Conservation (phyloP, 2,113 vertebrate species). For the Addax nasomaculatus region DNA sequence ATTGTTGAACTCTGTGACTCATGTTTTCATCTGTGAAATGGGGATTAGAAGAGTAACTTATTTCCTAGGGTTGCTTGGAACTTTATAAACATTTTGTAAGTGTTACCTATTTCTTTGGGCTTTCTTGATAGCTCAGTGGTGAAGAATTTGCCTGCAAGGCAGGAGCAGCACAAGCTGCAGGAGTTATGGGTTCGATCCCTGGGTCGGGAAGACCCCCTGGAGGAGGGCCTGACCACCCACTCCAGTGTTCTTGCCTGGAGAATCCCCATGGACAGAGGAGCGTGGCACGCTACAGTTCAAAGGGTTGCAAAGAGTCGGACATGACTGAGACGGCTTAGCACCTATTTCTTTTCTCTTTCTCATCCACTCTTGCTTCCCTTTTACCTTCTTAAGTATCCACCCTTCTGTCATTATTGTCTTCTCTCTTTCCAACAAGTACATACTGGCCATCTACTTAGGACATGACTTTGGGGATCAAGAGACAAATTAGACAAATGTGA, state of each 20-base stretch:
- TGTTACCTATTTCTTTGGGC: background rate
- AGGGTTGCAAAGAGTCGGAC: background rate
- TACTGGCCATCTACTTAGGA: background rate
- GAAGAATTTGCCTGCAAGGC: background rate
- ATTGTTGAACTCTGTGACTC: background rate
- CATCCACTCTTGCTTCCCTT: background rate
- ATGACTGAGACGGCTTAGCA: background rate
- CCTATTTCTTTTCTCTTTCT: background rate
- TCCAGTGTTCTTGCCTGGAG: background rate
- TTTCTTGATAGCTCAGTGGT: background rate
- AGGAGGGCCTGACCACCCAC: background rate
- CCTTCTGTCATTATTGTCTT: background rate
- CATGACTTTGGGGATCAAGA: background rate
- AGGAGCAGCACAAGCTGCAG: background rate
- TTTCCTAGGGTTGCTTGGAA: background rate
- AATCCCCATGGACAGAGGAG: background rate
- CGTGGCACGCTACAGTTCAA: background rate
- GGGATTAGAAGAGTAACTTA: background rate
- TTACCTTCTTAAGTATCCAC: background rate
- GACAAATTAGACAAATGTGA: background rate
- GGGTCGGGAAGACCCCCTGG: background rate
- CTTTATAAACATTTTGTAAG: background rate
- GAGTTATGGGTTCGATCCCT: background rate
- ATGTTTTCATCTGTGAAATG: background rate
- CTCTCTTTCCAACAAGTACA: background rate